phyloP scores from a whole-genome alignment of 1,140 invertebrate species.

The Neodiprion pinetum region DNA sequence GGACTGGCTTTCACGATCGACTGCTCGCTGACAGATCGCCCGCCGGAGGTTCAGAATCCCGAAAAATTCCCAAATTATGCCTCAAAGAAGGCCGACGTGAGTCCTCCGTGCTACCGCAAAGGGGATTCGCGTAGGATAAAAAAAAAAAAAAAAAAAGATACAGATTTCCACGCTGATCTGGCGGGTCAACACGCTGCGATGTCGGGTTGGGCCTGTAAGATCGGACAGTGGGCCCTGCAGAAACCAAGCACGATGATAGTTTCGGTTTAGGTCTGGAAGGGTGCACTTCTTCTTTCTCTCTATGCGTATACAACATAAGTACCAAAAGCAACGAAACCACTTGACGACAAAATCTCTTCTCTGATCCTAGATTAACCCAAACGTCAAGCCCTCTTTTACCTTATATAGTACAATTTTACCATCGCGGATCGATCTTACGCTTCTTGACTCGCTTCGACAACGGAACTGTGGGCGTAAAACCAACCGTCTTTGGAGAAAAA shows the following conservation, averaged over 20 bases:
- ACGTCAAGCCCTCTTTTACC: conserved; percentile 28
- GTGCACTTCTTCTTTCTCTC: neutral
- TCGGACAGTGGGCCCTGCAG: neutral
- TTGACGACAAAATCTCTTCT: conserved; percentile 54
- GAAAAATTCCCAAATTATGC: conserved; percentile 2
- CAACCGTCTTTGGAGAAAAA: no score
- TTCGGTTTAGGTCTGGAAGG: neutral
- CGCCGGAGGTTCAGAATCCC: conserved; percentile 48
- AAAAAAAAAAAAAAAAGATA: conserved; percentile 34
- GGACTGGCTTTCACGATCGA: conserved; percentile 63
- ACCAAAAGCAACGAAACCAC: conserved; percentile 33
- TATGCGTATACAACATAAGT: neutral
- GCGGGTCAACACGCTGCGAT: neutral
- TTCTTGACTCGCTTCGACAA: neutral
- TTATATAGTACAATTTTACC: no score
- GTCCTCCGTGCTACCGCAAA: conserved; percentile 55
- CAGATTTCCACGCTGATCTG: neutral
- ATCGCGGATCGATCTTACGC: neutral
- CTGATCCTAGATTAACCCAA: conserved; percentile 54
- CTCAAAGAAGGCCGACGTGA: conserved; percentile 11
- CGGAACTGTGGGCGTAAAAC: no score
- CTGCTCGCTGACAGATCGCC: conserved; percentile 49
- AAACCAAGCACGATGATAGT: neutral
- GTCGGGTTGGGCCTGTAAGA: no score
- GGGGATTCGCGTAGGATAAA: conserved; percentile 53